A percentile compares a stretch with the other conserved stretches of the same genome.
phyloP scores from a whole-genome alignment of 2,888 invertebrate genomes.

The Drosophila rubida region DNA sequence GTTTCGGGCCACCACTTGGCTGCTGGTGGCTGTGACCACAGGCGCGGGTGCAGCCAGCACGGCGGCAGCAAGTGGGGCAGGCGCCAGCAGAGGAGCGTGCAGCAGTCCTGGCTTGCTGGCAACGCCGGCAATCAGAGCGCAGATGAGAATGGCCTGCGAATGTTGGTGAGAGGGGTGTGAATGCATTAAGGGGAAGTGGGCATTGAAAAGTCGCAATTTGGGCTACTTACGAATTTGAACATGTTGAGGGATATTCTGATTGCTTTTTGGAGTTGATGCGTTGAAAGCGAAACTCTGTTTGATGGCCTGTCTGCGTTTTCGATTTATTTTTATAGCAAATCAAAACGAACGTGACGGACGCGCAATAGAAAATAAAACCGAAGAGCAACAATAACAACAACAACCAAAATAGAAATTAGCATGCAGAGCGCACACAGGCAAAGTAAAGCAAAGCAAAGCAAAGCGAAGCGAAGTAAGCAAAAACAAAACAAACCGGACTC shows the following conservation, averaged over 20 bases:
- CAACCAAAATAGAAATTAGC: slow-evolving; percentile 48
- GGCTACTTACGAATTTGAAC: slow-evolving; percentile 63
- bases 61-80: slow-evolving; percentile 38
- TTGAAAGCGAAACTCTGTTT: slow-evolving; percentile 45
- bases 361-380: slow-evolving; percentile 27
- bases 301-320: slow-evolving; percentile 53
- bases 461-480: slow-evolving; percentile 35
- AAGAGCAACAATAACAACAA: neutral
- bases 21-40: slow-evolving; percentile 70
- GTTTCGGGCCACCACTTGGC: slow-evolving; percentile 66
- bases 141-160: slow-evolving; percentile 44
- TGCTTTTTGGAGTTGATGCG: slow-evolving; percentile 36
- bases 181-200: neutral
- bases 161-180: neutral
- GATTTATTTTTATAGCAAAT: slow-evolving; percentile 68
- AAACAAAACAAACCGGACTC: slow-evolving; percentile 20
- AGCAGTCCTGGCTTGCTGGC: slow-evolving; percentile 57
- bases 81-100: slow-evolving; percentile 33
- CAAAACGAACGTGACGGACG: slow-evolving; percentile 56
- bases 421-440: slow-evolving; percentile 43
- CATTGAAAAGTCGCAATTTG: slow-evolving; percentile 3
- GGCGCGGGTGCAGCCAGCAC: slow-evolving; percentile 64
- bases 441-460: slow-evolving; percentile 32
- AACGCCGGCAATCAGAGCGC: slow-evolving; percentile 43
- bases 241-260: slow-evolving; percentile 46